Percentiles rank a stretch among this genome's conserved stretches.
phyloP scores from a whole-genome alignment of 1,140 invertebrate genomes.

The Eurosta solidaginis region DNA sequence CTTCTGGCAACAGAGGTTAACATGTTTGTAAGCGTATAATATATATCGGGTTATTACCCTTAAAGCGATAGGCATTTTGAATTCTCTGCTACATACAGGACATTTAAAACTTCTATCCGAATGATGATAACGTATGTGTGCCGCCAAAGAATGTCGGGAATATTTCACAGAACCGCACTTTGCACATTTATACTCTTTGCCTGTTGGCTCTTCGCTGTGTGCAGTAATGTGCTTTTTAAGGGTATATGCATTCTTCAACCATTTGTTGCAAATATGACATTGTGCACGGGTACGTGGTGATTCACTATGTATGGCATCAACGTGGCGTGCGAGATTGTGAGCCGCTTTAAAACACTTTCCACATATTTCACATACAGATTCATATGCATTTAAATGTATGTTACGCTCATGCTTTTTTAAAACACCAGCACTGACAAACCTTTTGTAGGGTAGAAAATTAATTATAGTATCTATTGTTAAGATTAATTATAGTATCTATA shows the following conservation, averaged over 20 bases:
- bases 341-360: constrained; percentile 47
- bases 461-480: not conserved
- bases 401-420: constrained; percentile 46
- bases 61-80: constrained; percentile 36
- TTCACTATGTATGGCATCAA: not conserved
- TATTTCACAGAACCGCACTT: constrained; percentile 48
- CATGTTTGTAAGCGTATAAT: not conserved
- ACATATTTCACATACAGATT: constrained; percentile 52
- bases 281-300: not conserved
- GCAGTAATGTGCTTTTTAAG: constrained; percentile 45
- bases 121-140: constrained; percentile 56
- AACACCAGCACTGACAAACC: constrained; percentile 45
- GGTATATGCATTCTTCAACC: constrained; percentile 51
- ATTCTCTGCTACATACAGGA: constrained; percentile 50
- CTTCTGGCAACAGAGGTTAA: too few relatives aligned
- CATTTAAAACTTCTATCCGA: constrained; percentile 48
- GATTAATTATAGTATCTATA: not conserved
- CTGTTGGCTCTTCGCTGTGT: constrained; percentile 33
- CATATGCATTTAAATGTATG: constrained; percentile 48
- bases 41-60: not conserved
- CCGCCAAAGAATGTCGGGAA: constrained; percentile 47
- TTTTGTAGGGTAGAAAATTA: not conserved
- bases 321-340: not conserved
- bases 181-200: constrained; percentile 46
- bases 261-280: constrained; percentile 38